Percentiles rank a stretch among this genome's conserved stretches.
Evolutionary conservation across 1,140 invertebrate species (phyloP).

Genomic region (Ceratoteleas bidentatus): DNA sequence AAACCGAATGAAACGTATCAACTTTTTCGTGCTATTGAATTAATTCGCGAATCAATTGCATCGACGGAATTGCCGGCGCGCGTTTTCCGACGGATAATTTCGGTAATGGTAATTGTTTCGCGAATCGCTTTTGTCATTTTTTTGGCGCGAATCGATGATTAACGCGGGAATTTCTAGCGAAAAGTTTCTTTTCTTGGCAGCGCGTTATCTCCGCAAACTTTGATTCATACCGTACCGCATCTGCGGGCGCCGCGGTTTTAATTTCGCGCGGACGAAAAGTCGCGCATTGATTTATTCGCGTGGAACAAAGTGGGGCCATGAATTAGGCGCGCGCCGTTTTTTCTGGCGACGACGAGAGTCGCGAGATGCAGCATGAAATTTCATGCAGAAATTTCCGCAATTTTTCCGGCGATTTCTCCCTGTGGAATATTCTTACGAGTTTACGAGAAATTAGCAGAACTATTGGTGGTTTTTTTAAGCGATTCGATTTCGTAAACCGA

Average conservation of each 20-base stretch:
- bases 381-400: too few species aligned
- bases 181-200: constrained; percentile 54
- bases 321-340: constrained; percentile 8
- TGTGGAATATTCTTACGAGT: too few species aligned
- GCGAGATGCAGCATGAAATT: too few species aligned
- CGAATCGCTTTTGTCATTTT: too few species aligned
- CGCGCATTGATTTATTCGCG: constrained; percentile 50
- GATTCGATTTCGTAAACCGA: too few species aligned
- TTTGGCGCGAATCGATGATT: constrained; percentile 60
- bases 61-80: constrained; percentile 7
- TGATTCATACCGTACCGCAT: constrained; percentile 54
- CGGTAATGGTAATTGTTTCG: too few species aligned
- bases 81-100: constrained; percentile 28
- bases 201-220: constrained; percentile 54
- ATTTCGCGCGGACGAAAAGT: constrained; percentile 29
- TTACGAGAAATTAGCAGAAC: too few species aligned
- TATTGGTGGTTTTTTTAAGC: too few species aligned
- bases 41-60: background rate
- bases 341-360: too few species aligned
- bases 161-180: constrained; percentile 56
- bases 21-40: too few species aligned
- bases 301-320: constrained; percentile 22
- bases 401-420: too few species aligned
- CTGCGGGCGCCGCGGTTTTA: constrained; percentile 47
- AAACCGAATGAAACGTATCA: too few species aligned